Evolutionary conservation across 2,797 vertebrate species (phyloP).

Genomic region (Erithacus rubecula): DNA sequence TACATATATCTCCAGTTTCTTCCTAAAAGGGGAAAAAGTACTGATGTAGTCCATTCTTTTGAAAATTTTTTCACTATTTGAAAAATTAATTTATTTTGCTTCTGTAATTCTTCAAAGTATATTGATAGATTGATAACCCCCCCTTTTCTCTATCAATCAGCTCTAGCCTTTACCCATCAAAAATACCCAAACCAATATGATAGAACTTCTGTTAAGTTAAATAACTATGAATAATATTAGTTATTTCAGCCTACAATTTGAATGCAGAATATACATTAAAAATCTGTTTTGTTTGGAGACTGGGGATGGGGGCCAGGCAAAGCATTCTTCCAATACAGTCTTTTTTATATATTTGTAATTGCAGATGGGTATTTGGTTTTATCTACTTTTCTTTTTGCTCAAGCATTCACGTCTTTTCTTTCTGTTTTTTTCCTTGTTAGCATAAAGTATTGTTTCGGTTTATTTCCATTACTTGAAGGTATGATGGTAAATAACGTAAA

Average conservation of each 20-base stretch:
- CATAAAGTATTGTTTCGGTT: background rate
- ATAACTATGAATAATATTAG: background rate
- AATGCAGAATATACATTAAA: background rate
- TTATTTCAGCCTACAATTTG: background rate
- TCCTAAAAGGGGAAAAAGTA: background rate
- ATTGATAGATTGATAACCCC: background rate
- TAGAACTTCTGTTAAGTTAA: background rate
- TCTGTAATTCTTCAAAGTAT: background rate
- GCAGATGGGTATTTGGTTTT: background rate
- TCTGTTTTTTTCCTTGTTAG: background rate
- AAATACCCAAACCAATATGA: background rate
- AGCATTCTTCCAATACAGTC: background rate
- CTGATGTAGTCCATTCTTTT: background rate
- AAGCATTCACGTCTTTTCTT: fast-evolving
- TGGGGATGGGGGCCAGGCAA: background rate
- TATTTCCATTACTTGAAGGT: background rate
- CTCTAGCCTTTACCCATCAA: background rate
- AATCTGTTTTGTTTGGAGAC: background rate
- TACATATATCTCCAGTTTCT: background rate
- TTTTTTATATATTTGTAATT: background rate
- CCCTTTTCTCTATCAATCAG: background rate
- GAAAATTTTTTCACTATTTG: background rate
- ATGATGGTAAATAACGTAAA: background rate
- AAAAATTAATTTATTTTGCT: background rate
- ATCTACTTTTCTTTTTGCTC: background rate